Conservation (phyloP, 1,140 invertebrate genomes). For the Tribolium castaneum region DNA sequence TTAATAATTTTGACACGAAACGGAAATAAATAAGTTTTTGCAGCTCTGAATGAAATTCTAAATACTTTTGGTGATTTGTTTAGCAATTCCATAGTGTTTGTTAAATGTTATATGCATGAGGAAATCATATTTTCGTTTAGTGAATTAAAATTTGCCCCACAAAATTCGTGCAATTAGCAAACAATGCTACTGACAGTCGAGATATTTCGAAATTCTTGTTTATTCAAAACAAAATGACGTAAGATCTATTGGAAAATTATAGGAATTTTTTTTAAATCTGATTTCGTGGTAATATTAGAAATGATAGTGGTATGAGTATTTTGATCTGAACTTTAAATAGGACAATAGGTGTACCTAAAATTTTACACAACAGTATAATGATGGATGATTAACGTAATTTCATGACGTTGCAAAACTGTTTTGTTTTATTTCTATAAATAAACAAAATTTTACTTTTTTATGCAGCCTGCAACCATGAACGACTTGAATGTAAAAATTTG, state of each 20-base stretch:
- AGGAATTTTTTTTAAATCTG: no score
- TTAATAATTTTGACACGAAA: no score
- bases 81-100: background rate
- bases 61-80: background rate
- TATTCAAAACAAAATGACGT: background rate
- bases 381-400: no score
- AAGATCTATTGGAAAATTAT: background rate
- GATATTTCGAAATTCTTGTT: background rate
- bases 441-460: no score
- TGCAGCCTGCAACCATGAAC: background rate
- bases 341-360: no score
- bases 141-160: background rate
- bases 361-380: no score
- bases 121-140: background rate
- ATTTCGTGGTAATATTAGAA: no score
- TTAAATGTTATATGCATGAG: background rate
- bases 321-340: no score
- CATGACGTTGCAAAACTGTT: no score
- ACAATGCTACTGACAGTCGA: background rate
- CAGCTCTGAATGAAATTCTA: background rate
- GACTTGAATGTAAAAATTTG: background rate
- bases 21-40: no score
- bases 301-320: no score
- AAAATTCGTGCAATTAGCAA: background rate
- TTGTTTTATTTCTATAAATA: no score